phyloP scores from a whole-genome alignment of 2,888 invertebrate species.

The Chymomyza caudatula region DNA sequence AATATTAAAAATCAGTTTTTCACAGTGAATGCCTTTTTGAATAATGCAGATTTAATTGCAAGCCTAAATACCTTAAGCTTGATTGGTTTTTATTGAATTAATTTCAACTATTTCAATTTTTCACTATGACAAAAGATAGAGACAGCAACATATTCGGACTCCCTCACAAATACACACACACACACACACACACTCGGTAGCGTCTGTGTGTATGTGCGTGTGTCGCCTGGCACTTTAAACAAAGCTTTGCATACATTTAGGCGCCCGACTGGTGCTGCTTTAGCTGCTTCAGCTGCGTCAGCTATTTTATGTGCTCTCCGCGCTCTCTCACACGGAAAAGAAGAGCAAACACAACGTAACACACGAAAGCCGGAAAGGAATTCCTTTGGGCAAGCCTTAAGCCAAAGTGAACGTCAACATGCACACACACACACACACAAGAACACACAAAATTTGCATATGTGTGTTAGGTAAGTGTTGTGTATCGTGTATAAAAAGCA shows the following conservation, averaged over 20 bases:
- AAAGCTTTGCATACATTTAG: conserved; percentile 75
- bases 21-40: not conserved
- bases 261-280: conserved; percentile 26
- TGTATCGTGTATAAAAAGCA: conserved; percentile 3
- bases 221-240: conserved; percentile 51
- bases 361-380: conserved; percentile 58
- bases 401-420: conserved; percentile 44
- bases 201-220: conserved; percentile 24
- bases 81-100: not conserved
- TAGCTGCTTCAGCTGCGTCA: conserved; percentile 59
- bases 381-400: conserved; percentile 68
- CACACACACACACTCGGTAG: not conserved
- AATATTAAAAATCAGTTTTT: too few species aligned
- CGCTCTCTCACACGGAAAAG: not conserved
- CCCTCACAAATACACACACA: not conserved
- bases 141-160: too few species aligned
- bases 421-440: conserved; percentile 40
- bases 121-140: not conserved
- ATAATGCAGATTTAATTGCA: not conserved
- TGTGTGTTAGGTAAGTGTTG: conserved; percentile 7
- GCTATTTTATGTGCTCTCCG: conserved; percentile 31
- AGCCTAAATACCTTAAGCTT: not conserved
- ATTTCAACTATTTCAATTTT: not conserved
- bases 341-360: conserved; percentile 48
- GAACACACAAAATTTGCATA: conserved; percentile 7